These are phyloP conservation scores for Torymus auratus DNA, from an alignment of 2,888 invertebrate genomes.

Conservation along the genomic window DNA sequence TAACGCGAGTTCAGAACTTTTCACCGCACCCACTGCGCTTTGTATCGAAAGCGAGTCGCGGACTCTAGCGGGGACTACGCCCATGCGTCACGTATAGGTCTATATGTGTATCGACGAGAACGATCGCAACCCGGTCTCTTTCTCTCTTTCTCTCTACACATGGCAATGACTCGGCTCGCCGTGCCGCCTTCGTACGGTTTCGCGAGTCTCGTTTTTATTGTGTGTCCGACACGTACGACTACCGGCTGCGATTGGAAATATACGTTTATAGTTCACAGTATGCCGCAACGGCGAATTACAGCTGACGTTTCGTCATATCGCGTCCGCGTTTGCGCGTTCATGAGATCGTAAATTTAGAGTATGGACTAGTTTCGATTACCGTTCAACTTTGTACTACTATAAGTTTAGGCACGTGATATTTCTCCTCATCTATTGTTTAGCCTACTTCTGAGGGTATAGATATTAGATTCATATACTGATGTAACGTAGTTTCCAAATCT, in stretches of 20 bases:
- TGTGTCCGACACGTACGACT: neutral
- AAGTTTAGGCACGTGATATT: neutral
- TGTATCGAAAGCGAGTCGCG: neutral
- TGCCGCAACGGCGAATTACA: no score
- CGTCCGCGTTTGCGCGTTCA: no score
- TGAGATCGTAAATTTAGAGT: neutral
- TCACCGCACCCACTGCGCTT: conserved; percentile 27
- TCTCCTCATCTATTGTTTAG: neutral
- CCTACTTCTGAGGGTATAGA: neutral
- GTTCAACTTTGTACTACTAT: neutral
- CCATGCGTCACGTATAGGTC: conserved; percentile 3
- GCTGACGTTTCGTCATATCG: neutral
- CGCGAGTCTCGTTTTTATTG: neutral
- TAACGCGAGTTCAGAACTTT: conserved; percentile 29
- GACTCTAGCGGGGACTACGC: conserved; percentile 29
- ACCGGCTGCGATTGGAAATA: neutral
- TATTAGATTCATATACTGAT: no score
- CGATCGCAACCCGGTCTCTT: no score
- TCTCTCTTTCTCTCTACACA: neutral
- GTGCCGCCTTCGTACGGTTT: neutral
- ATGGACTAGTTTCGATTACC: no score
- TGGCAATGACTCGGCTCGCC: conserved; percentile 16
- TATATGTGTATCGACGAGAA: no score
- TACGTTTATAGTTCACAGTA: no score
- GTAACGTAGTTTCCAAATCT: no score